Conservation (phyloP, 2,113 vertebrate genomes). For the Atherinomorus stipes region DNA sequence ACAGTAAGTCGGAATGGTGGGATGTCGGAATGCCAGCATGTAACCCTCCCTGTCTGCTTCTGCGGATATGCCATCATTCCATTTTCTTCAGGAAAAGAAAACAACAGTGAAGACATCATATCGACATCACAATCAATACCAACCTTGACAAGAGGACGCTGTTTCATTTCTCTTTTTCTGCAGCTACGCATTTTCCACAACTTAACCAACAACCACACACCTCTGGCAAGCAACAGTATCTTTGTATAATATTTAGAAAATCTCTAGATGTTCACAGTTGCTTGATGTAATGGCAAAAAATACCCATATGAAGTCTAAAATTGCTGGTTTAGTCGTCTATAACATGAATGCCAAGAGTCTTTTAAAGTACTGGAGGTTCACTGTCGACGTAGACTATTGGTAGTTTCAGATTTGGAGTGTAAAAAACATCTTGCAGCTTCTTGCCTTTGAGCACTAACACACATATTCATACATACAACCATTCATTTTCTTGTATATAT, state of each 20-base stretch:
- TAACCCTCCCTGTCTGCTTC: slow-evolving; percentile 72
- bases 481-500: slow-evolving; percentile 69
- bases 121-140: slow-evolving; percentile 82
- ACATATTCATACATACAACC: slow-evolving; percentile 71
- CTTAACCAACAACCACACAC: slow-evolving; percentile 64
- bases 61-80: slow-evolving; percentile 73
- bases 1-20: too few species aligned
- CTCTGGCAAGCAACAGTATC: slow-evolving; percentile 80
- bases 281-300: slow-evolving; percentile 71
- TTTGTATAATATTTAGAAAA: slow-evolving; percentile 77
- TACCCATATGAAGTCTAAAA: slow-evolving; percentile 75
- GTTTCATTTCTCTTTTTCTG: slow-evolving; percentile 78
- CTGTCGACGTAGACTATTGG: slow-evolving; percentile 51
- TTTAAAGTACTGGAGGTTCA: slow-evolving; percentile 68
- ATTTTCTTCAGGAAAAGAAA: slow-evolving; percentile 71
- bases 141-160: slow-evolving; percentile 78
- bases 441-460: slow-evolving; percentile 70
- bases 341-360: slow-evolving; percentile 70
- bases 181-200: slow-evolving; percentile 71
- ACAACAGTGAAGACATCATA: slow-evolving; percentile 82
- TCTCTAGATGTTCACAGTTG: slow-evolving; percentile 81
- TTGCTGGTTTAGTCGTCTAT: slow-evolving; percentile 83
- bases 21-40: too few species aligned
- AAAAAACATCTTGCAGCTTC: slow-evolving; percentile 68
- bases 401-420: slow-evolving; percentile 60